These are phyloP conservation scores for Antechinus stuartii DNA, from an alignment of 2,113 vertebrate genomes.

Conservation along the genomic window DNA sequence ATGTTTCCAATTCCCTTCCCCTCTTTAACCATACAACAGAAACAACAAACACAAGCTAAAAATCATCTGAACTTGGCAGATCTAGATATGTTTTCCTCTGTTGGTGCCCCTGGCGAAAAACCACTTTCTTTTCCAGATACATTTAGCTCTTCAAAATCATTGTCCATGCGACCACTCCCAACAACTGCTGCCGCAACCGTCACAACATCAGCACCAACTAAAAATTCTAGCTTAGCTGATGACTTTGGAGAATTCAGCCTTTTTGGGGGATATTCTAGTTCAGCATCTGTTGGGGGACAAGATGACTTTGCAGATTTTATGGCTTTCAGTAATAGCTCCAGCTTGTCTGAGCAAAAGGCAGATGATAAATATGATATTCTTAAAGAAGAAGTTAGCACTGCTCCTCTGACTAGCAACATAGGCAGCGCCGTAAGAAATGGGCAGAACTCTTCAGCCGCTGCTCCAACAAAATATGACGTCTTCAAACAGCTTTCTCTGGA, in stretches of 20 bases:
- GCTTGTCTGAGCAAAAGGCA: conserved; percentile 82
- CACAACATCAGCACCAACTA: conserved; percentile 75
- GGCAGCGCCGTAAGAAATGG: conserved; percentile 73
- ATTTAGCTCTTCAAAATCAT: conserved; percentile 74
- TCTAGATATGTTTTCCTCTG: conserved; percentile 93
- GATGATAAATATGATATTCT: conserved; percentile 80
- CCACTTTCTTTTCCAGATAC: conserved; percentile 78
- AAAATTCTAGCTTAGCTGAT: conserved; percentile 86
- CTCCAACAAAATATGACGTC: conserved; percentile 90
- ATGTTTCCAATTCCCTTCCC: conserved; percentile 90
- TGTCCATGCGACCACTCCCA: conserved; percentile 73
- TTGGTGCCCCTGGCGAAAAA: conserved; percentile 82
- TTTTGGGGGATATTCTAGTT: conserved; percentile 90
- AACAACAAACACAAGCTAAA: conserved; percentile 90
- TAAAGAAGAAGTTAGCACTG: conserved; percentile 77
- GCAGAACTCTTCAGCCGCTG: conserved; percentile 75
- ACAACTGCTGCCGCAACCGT: conserved; percentile 69
- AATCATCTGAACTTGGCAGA: conserved; percentile 93
- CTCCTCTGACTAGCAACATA: conserved; percentile 72
- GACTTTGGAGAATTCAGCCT: conserved; percentile 97
- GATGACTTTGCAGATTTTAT: conserved; percentile 99
- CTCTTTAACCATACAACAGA: conserved; percentile 87
- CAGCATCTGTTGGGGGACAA: conserved; percentile 82
- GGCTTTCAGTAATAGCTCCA: conserved; percentile 91
- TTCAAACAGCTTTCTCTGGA: conserved; percentile 96